Conservation (phyloP, 1,140 invertebrate species). For the Scaptomyza hsui region DNA sequence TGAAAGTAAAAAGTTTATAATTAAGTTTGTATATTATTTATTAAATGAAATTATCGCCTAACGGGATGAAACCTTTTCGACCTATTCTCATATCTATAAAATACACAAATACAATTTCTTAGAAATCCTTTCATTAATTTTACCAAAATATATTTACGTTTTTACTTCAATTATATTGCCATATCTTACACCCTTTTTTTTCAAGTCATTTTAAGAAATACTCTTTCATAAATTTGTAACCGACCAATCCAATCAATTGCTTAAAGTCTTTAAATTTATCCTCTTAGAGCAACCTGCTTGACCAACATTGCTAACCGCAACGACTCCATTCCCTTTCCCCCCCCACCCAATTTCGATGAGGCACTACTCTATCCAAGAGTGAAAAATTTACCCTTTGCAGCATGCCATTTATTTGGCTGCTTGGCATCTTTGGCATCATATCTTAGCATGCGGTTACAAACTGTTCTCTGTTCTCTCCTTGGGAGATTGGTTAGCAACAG, state of each 20-base stretch:
- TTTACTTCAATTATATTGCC: too few species aligned
- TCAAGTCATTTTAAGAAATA: too few species aligned
- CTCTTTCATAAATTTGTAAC: too few species aligned
- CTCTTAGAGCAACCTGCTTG: slow-evolving; percentile 1
- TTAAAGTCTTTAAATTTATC: slow-evolving; percentile 10
- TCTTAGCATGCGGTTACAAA: slow-evolving; percentile 73
- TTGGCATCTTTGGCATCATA: slow-evolving; percentile 64
- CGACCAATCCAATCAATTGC: background rate
- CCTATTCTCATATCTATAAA: too few species aligned
- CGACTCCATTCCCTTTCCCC: background rate
- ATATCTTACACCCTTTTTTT: too few species aligned
- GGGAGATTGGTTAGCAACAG: background rate
- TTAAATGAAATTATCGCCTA: too few species aligned
- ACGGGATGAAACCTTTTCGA: too few species aligned
- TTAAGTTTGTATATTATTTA: too few species aligned
- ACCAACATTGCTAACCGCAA: slow-evolving; percentile 35
- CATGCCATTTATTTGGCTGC: slow-evolving; percentile 72
- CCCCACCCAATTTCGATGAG: slow-evolving; percentile 22
- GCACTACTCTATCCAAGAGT: slow-evolving; percentile 46
- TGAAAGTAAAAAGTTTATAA: too few species aligned
- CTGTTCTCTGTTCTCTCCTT: background rate
- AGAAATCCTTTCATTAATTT: too few species aligned
- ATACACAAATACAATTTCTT: too few species aligned
- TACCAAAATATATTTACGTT: too few species aligned
- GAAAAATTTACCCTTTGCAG: slow-evolving; percentile 76